Evolutionary conservation across 2,797 vertebrate genomes (phyloP).

Genomic region (Okamejei kenojei): DNA sequence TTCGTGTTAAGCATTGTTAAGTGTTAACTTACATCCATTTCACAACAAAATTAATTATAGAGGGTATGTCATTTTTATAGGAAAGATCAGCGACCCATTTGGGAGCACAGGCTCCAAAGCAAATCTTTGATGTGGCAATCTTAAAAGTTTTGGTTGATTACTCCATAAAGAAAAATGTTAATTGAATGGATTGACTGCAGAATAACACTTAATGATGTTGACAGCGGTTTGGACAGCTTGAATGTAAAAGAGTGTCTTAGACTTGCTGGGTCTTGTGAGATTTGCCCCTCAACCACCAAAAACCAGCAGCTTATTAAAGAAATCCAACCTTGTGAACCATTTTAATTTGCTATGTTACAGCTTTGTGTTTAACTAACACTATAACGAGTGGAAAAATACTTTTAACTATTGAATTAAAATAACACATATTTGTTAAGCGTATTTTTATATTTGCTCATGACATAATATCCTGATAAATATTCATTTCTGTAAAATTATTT

Average conservation of each 20-base stretch:
- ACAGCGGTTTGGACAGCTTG: constrained; percentile 63
- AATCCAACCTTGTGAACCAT: neutral
- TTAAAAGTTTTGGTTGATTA: constrained; percentile 67
- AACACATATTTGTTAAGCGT: neutral
- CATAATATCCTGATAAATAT: neutral
- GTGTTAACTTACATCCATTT: constrained; percentile 58
- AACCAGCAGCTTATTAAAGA: neutral
- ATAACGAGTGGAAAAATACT: neutral
- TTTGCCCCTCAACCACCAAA: constrained; percentile 52
- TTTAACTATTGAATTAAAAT: neutral
- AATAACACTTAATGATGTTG: constrained; percentile 62
- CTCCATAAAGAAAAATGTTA: constrained; percentile 62
- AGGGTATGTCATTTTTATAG: constrained; percentile 61
- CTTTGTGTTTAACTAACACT: neutral
- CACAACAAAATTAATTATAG: constrained; percentile 63
- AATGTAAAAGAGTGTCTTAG: constrained; percentile 55
- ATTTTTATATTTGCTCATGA: too few relatives aligned
- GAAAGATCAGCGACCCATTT: constrained; percentile 60
- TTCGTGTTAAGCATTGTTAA: constrained; percentile 26
- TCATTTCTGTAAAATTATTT: neutral
- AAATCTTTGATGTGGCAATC: constrained; percentile 64
- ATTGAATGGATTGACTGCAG: constrained; percentile 58
- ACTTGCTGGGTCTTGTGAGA: constrained; percentile 73
- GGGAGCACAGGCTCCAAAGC: constrained; percentile 62
- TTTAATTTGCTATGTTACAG: neutral